phyloP scores from a whole-genome alignment of 2,888 invertebrate species.

The Xanthorhoe designata region DNA sequence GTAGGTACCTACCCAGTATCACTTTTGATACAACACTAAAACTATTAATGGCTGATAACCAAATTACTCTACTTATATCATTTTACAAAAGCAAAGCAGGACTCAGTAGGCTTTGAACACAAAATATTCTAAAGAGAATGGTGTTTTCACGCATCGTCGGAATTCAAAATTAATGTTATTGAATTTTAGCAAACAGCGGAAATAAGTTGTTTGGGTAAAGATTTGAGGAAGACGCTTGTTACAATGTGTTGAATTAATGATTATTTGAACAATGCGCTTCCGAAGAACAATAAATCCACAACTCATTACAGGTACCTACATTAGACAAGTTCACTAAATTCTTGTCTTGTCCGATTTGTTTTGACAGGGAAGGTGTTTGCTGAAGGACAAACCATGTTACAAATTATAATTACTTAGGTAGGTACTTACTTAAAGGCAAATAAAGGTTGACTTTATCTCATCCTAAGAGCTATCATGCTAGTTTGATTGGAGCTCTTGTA shows the following conservation, averaged over 20 bases:
- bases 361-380: background rate
- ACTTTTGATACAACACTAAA: too few species aligned
- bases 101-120: too few species aligned
- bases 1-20: too few species aligned
- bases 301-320: too few species aligned
- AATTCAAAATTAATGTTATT: conserved; percentile 14
- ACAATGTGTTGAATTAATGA: conserved; percentile 41
- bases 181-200: conserved; percentile 26
- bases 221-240: conserved; percentile 34
- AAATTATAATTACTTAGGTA: too few species aligned
- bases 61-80: too few species aligned
- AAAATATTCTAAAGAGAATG: background rate
- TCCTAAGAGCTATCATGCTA: too few species aligned
- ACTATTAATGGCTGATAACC: too few species aligned
- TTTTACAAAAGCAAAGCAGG: too few species aligned
- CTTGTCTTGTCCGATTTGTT: conserved; percentile 6
- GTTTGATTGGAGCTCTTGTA: background rate
- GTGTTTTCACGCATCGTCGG: background rate
- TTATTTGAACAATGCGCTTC: conserved; percentile 55
- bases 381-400: background rate
- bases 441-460: too few species aligned
- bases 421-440: too few species aligned
- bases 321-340: conserved; percentile 17
- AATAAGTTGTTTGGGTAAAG: conserved; percentile 18
- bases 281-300: conserved; percentile 40